A percentile compares a stretch with the other conserved stretches of the same genome.
These are phyloP conservation scores for Calosoma granatense DNA, from an alignment of 1,140 invertebrate genomes.

Conservation along the genomic window DNA sequence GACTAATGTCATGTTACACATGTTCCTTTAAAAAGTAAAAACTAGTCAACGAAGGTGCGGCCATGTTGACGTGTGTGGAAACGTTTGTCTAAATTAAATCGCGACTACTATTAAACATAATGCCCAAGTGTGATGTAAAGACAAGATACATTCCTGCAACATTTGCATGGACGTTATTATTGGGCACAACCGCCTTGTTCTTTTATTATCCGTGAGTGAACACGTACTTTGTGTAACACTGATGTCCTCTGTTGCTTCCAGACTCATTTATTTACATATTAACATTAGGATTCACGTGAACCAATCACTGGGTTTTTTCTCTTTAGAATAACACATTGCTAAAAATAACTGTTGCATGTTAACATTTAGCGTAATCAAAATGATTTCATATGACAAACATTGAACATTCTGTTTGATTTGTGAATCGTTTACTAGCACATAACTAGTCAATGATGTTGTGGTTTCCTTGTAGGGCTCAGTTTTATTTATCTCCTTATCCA, in stretches of 20 bases:
- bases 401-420: no score
- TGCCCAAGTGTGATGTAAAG: conserved; percentile 88
- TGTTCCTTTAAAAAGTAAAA: conserved; percentile 3
- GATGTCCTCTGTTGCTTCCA: neutral
- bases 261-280: conserved; percentile 16
- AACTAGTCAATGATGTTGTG: no score
- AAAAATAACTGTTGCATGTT: no score
- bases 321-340: conserved; percentile 37
- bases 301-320: conserved; percentile 29
- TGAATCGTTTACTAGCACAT: no score
- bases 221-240: conserved; percentile 12
- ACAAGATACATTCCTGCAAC: conserved; percentile 91
- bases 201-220: conserved; percentile 92
- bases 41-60: conserved; percentile 18
- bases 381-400: no score
- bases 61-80: conserved; percentile 53
- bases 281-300: neutral
- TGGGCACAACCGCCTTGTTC: conserved; percentile 84
- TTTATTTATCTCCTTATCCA: conserved; percentile 67
- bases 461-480: conserved; percentile 67
- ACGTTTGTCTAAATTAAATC: conserved; percentile 43
- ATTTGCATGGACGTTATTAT: conserved; percentile 88
- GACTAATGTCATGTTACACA: neutral
- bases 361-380: no score
- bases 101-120: conserved; percentile 43